Base-by-base conservation (phyloP, 2,797 vertebrate species). In the Siniperca scherzeri region DNA sequence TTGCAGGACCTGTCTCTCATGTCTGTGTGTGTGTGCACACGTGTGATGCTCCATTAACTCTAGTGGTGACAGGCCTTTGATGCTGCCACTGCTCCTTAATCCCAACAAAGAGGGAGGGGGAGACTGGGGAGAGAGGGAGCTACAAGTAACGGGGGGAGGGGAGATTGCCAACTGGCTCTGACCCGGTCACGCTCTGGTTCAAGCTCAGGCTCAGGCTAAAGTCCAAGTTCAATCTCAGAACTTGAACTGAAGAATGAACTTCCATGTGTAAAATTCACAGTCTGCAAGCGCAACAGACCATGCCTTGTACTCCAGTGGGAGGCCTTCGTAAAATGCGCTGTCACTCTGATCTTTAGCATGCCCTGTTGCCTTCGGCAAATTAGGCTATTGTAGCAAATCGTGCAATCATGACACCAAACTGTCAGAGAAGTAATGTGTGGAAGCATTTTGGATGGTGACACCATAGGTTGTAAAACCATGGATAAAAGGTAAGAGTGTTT, bases 31-130 rank as follows among this genome's bases (percentile, higher is more conserved):
- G 79, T 79, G 81, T 81, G 85, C 83, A 89, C 89, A 88, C n/a
- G 84, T 93, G 90, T 93, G 90, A 92, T 81, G 93, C 91, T 93
- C 93, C 92, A 94, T 94, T 94, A 94, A 93, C 90, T 93, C 89
- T 82, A 84, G 91, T 93, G 93, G 93, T 95, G 94, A 94, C 93
- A 93, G 91, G 90, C 70, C 90, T 94, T 94, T 94, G 93, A 94
- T 93, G 91, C 83, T 19, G 78, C 91, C 86, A 87, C 85, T 21
- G 69, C 88, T 89, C 85, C 88, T 91, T 93, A 93, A 94, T 93
- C 91, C 92, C 89, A 80, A 82, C 72, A 72, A 68, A 77, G 80
- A 89, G 85, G 65, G 86, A 80, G 77, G 40, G 74, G 66, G 12
- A 13, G 48, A 46, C 27, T 10, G 33, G 27, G 27, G 56, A 9